phyloP scores from a whole-genome alignment of 1,140 invertebrate species.

The Diorhabda carinulata region DNA sequence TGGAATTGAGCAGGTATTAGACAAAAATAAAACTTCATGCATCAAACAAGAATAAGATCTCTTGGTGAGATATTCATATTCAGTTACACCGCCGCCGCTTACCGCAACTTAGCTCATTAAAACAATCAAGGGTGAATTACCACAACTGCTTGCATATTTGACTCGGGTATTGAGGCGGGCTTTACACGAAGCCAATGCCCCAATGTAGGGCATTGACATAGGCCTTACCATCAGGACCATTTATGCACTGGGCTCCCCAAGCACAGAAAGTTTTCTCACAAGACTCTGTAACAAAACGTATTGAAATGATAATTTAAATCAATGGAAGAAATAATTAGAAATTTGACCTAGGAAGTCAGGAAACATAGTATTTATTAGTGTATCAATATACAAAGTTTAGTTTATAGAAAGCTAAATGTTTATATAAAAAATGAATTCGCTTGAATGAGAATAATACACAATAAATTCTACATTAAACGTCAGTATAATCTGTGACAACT shows the following conservation, averaged over 20 bases:
- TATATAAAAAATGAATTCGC: too few relatives aligned
- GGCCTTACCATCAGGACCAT: slow-evolving; percentile 63
- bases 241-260: slow-evolving; percentile 71
- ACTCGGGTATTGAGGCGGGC: slow-evolving; percentile 67
- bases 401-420: too few relatives aligned
- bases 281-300: slow-evolving; percentile 58
- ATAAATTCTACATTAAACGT: too few relatives aligned
- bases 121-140: slow-evolving; percentile 51
- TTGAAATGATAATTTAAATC: not conserved
- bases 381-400: too few relatives aligned
- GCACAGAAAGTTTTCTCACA: slow-evolving; percentile 79
- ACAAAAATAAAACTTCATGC: too few relatives aligned
- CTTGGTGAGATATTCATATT: not conserved
- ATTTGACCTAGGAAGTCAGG: too few relatives aligned
- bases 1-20: too few relatives aligned
- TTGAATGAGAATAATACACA: too few relatives aligned
- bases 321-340: too few relatives aligned
- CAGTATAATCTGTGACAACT: too few relatives aligned
- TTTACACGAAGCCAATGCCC: slow-evolving; percentile 68
- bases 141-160: slow-evolving; percentile 72
- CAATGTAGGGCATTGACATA: slow-evolving; percentile 67
- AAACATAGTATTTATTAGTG: too few relatives aligned
- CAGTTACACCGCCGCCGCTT: not conserved
- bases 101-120: not conserved
- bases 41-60: too few relatives aligned